Conservation (phyloP, 2,797 vertebrate species). For the Vespertilio murinus region DNA sequence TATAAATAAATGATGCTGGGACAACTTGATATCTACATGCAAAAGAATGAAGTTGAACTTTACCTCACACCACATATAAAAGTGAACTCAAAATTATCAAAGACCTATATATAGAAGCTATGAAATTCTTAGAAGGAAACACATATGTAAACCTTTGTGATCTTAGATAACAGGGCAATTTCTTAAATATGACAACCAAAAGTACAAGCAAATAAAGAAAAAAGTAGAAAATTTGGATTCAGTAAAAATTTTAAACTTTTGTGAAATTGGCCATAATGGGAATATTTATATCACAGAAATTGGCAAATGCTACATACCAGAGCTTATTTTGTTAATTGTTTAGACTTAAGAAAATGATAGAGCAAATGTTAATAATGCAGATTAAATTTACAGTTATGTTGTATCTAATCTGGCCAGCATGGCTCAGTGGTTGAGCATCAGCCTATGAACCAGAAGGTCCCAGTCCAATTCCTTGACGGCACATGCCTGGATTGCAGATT, state of each 20-base stretch:
- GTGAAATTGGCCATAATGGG: not conserved
- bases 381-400: slow-evolving; percentile 43
- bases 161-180: not conserved
- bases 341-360: slow-evolving; percentile 7
- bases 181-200: slow-evolving; percentile 19
- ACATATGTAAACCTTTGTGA: not conserved
- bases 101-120: not conserved
- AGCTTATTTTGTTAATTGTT: not conserved
- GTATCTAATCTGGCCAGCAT: not conserved
- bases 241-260: slow-evolving; percentile 29
- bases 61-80: not conserved
- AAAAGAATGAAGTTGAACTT: not conserved
- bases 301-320: not conserved
- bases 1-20: not conserved
- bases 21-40: not conserved
- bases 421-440: too few relatives aligned
- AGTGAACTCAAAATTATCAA: slow-evolving; percentile 13
- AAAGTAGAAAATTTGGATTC: not conserved
- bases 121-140: slow-evolving; percentile 33
- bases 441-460: too few relatives aligned
- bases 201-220: slow-evolving; percentile 27
- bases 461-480: too few relatives aligned
- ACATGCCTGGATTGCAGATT: too few relatives aligned
- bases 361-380: slow-evolving; percentile 44
- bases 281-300: slow-evolving; percentile 3